phyloP scores from a whole-genome alignment of 2,113 vertebrate species.

The Campylomormyrus tamandua region DNA sequence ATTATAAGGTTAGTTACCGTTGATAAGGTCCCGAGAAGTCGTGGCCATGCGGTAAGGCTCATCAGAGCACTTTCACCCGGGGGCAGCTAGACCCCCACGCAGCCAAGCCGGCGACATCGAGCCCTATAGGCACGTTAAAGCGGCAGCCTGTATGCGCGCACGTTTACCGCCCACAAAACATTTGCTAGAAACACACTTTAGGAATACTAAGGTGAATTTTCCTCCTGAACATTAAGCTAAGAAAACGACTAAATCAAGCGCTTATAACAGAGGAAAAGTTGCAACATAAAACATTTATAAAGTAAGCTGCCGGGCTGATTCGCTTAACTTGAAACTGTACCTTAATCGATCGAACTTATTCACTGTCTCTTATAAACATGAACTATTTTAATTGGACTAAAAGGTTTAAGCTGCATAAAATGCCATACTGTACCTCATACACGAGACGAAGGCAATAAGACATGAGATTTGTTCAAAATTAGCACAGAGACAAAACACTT shows the following conservation, averaged over 20 bases:
- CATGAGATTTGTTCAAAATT: neutral
- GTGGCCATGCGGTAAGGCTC: slow-evolving; percentile 64
- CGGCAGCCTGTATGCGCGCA: neutral
- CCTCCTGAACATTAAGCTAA: neutral
- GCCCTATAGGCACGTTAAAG: neutral
- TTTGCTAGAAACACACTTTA: neutral
- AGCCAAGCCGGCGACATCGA: slow-evolving; percentile 55
- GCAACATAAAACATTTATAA: neutral
- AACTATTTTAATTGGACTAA: neutral
- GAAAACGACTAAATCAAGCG: neutral
- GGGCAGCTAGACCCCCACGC: slow-evolving; percentile 22
- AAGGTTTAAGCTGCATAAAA: neutral
- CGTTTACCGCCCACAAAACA: neutral
- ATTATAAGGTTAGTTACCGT: slow-evolving; percentile 56
- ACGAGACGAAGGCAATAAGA: neutral
- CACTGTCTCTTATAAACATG: neutral
- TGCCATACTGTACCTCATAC: neutral
- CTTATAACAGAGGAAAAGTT: neutral
- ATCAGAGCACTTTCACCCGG: slow-evolving; percentile 26
- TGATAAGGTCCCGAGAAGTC: slow-evolving; percentile 72
- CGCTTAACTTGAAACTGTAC: neutral
- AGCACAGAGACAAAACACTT: neutral
- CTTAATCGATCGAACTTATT: neutral
- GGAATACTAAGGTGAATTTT: neutral
- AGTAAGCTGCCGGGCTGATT: neutral